Evolutionary conservation across 1,140 invertebrate genomes (phyloP).

Genomic region (Coptotermes formosanus): DNA sequence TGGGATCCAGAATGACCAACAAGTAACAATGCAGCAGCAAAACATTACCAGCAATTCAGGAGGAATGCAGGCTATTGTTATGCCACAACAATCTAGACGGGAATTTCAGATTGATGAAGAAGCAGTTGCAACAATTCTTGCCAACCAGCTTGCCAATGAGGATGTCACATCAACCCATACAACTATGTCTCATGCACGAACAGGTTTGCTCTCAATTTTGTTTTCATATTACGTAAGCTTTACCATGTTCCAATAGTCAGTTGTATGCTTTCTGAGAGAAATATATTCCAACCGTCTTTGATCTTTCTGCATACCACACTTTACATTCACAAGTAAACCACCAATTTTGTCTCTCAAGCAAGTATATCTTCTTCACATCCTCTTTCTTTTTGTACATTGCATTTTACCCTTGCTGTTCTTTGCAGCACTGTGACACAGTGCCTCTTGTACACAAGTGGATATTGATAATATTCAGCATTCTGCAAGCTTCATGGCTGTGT

Average conservation of each 20-base stretch:
- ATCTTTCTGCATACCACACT: neutral
- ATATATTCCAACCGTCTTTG: too few relatives aligned
- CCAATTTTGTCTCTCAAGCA: too few relatives aligned
- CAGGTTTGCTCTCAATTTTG: neutral
- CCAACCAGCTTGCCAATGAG: constrained; percentile 35
- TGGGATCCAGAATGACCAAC: constrained; percentile 20
- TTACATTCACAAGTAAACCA: neutral
- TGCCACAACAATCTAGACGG: constrained; percentile 28
- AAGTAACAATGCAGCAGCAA: neutral
- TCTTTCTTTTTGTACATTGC: too few relatives aligned
- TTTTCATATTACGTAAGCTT: too few relatives aligned
- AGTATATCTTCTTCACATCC: too few relatives aligned
- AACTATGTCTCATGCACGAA: neutral
- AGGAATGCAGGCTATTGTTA: constrained; percentile 19
- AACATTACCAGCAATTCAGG: constrained; percentile 23
- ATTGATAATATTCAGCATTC: too few relatives aligned
- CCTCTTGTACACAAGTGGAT: too few relatives aligned
- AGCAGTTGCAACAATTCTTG: constrained; percentile 36
- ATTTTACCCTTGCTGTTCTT: too few relatives aligned
- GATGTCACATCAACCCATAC: constrained; percentile 9
- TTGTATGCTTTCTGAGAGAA: too few relatives aligned
- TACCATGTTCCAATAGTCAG: too few relatives aligned
- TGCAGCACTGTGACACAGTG: too few relatives aligned
- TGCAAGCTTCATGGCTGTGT: too few relatives aligned
- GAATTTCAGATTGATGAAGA: constrained; percentile 36